Evolutionary conservation across 2,113 vertebrate species (phyloP).

Genomic region (Trachemys scripta): DNA sequence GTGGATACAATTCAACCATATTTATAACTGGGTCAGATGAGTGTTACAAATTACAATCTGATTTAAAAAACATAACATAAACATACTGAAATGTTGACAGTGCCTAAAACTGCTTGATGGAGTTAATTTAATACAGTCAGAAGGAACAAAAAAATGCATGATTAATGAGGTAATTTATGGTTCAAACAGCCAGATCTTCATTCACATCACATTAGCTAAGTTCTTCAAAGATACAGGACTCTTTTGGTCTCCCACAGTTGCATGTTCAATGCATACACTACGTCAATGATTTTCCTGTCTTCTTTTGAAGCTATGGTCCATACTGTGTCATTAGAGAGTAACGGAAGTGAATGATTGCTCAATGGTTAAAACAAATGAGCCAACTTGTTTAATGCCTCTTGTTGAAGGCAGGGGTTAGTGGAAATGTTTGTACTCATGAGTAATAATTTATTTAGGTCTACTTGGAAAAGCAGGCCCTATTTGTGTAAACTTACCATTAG

Average conservation of each 20-base stretch:
- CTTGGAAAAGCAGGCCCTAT: conserved; percentile 53
- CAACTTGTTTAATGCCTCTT: accelerated
- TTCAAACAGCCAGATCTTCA: accelerated
- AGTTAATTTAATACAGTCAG: not conserved
- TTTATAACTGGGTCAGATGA: not conserved
- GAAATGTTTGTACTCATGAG: conserved; percentile 15
- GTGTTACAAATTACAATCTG: not conserved
- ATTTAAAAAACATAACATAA: not conserved
- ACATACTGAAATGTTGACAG: not conserved
- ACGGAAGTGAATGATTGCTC: not conserved
- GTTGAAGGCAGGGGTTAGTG: conserved; percentile 27
- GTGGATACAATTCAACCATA: not conserved
- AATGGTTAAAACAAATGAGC: not conserved
- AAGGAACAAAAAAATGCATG: not conserved
- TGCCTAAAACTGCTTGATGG: not conserved
- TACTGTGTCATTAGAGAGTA: not conserved
- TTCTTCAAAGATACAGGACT: not conserved
- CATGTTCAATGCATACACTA: not conserved
- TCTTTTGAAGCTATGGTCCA: not conserved
- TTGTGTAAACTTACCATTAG: conserved; percentile 62
- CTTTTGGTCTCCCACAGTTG: not conserved
- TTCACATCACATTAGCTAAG: not conserved
- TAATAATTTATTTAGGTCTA: conserved; percentile 44
- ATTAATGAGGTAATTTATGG: not conserved
- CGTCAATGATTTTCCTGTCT: not conserved